Evolutionary conservation across 2,888 invertebrate species (phyloP), one percentile per base, ranked within the genome.

Genomic region (Sesia apiformis): DNA sequence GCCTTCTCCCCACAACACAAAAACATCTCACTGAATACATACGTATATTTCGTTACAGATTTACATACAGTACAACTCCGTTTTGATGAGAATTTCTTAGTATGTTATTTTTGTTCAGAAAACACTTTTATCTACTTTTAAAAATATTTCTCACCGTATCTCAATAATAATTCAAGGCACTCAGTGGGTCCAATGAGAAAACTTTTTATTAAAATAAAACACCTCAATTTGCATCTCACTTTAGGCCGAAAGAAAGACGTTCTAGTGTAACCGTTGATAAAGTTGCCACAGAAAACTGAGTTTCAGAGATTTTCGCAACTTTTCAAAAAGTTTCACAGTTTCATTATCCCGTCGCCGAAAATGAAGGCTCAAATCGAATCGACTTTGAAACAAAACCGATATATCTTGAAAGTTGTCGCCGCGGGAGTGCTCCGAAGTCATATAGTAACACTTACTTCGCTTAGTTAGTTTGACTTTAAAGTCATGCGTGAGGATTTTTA

Each of bases 331-430:
- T 66, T 63, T 64, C 64, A 58, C 70, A 71, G 65, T 72, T 76
- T 72, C 74, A 70, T 76, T 74, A 72, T 67, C 67, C 65, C 60
- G 59, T 62, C 58, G 57, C 57, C 56, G 57, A 55, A 62, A 65
- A 80, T 77, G 75, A 73, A 74, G 72, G 70, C 71, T 59, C 60
- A 52, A 63, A 65, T 65, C 62, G 66, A 63, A 65, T 65, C 64
- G 70, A 78, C 75, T 80, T 79, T 73, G 70, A 74, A 81, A 81
- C 79, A 79, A 81, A 76, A 73, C 72, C 78, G 74, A 79, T 80
- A 77, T 79, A 76, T 78, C 75, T 78, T 66, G 63, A 63, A 74
- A 75, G 65, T 73, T 46, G 46, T 46, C 46, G n/a, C 46, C 7
- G 7, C 23, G 46, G 8, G 46, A 46, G 46, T 46, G 46, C 46